Conservation (phyloP, 2,888 invertebrate genomes). For the Ormyrus thymus region DNA sequence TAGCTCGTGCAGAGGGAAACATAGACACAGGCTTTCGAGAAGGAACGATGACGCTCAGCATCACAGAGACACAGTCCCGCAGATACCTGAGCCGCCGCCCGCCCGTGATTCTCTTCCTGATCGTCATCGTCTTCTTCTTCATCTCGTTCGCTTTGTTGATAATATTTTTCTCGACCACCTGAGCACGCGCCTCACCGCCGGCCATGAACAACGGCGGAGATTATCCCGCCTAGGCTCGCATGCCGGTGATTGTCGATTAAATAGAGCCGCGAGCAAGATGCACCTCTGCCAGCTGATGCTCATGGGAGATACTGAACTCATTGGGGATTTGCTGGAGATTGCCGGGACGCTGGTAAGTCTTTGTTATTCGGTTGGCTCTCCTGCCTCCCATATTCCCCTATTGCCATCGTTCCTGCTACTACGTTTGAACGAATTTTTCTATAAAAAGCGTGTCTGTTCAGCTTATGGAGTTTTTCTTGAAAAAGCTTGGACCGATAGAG, state of each 20-base stretch:
- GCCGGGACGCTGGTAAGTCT: constrained; percentile 69
- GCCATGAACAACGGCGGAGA: constrained; percentile 44
- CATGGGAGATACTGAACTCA: constrained; percentile 64
- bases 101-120: constrained; percentile 56
- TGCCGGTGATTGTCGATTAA: constrained; percentile 15
- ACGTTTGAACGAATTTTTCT: no score
- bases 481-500: no score
- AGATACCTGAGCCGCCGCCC: constrained; percentile 44
- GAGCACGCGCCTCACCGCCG: constrained; percentile 51
- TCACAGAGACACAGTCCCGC: constrained; percentile 33
- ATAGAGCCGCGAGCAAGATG: constrained; percentile 56
- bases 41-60: constrained; percentile 30
- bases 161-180: constrained; percentile 56
- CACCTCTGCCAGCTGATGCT: constrained; percentile 66
- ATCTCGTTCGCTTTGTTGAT: constrained; percentile 55
- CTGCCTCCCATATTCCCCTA: no score
- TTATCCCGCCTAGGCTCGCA: constrained; percentile 43
- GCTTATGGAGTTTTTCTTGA: no score
- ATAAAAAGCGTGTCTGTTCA: no score
- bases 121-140: constrained; percentile 57
- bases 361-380: no score
- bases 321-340: constrained; percentile 68
- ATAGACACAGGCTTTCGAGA: no score
- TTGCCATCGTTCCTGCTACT: no score
- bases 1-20: no score